Conservation (phyloP, 2,888 invertebrate species). For the Nomada fabriciana region DNA sequence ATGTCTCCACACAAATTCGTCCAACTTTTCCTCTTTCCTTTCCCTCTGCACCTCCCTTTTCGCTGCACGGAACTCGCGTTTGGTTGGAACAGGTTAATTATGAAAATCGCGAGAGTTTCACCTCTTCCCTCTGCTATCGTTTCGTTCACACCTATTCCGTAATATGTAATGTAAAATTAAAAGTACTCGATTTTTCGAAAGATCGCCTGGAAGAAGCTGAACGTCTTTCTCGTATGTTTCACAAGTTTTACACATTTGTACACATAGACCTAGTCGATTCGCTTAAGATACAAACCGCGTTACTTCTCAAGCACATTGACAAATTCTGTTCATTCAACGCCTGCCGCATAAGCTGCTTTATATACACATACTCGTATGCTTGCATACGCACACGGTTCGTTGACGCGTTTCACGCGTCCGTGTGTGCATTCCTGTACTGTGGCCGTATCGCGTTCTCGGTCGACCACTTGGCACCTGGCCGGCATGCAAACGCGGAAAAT, state of each 20-base stretch:
- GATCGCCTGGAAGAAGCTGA: background rate
- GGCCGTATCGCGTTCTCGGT: conserved; percentile 50
- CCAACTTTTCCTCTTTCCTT: conserved; percentile 21
- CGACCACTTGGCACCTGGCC: conserved; percentile 63
- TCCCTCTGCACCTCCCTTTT: conserved; percentile 19
- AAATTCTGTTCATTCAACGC: conserved; percentile 36
- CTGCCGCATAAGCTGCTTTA: conserved; percentile 25
- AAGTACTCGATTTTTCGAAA: background rate
- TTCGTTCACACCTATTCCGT: background rate
- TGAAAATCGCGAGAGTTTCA: conserved; percentile 35
- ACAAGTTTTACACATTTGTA: conserved; percentile 31
- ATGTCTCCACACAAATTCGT: conserved; percentile 36
- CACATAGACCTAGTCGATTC: conserved; percentile 1
- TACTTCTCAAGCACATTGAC: conserved; percentile 3
- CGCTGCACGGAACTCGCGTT: conserved; percentile 26
- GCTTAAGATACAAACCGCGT: conserved; percentile 34
- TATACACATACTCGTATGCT: background rate
- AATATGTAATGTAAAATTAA: conserved; percentile 9
- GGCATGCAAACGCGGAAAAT: conserved; percentile 62
- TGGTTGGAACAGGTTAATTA: conserved; percentile 43
- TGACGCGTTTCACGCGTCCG: background rate
- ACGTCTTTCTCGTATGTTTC: conserved; percentile 27
- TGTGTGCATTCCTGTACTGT: background rate
- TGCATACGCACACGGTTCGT: background rate
- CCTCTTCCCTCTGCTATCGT: background rate